Base-by-base conservation (phyloP, 1,140 invertebrate genomes). In the Phocides pigmalion region DNA sequence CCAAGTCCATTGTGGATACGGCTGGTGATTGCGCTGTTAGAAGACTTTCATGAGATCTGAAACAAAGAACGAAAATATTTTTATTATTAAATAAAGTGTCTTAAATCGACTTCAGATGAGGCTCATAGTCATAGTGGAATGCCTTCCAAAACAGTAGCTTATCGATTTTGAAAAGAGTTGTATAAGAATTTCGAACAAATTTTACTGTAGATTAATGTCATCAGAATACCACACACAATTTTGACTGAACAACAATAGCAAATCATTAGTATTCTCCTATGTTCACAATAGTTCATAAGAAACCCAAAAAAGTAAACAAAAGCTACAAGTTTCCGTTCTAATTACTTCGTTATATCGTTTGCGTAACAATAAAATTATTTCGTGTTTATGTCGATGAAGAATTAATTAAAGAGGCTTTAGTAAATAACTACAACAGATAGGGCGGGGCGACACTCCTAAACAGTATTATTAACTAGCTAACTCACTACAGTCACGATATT, bases 41-140 rank as follows among this genome's bases (percentile, higher is more conserved):
- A 42, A 98, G 93, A 79, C 96, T 97, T 90, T 98, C 97, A 93
- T 98, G 97, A 70, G 97, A 98, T 84, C 95, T 94, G 86, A 41
- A 87, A 90, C 28, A 59, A 59, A 0, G 51, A 63, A 79, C 62
- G 54, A 47, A 44, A 72, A n/a, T 25, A 41, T 51, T 32, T 32
- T 32, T 4, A 4, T 9, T 32, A 3, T 4, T 4, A 5, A 0
- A 12, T n/a, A n/a, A n/a, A n/a, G n/a, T n/a, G n/a, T n/a, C n/a
- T n/a, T n/a, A n/a, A n/a, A n/a, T n/a, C n/a, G n/a, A n/a, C n/a
- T n/a, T n/a, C n/a, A n/a, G n/a, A n/a, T n/a, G n/a, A n/a, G n/a
- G n/a, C n/a, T n/a, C n/a, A n/a, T n/a, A n/a, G n/a, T n/a, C n/a
- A n/a, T n/a, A n/a, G n/a, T n/a, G n/a, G n/a, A n/a, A n/a, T n/a